Evolutionary conservation across 92 coral and sea anemone genomes (phyloP).

Genomic region (Epizoanthus scotinus): DNA sequence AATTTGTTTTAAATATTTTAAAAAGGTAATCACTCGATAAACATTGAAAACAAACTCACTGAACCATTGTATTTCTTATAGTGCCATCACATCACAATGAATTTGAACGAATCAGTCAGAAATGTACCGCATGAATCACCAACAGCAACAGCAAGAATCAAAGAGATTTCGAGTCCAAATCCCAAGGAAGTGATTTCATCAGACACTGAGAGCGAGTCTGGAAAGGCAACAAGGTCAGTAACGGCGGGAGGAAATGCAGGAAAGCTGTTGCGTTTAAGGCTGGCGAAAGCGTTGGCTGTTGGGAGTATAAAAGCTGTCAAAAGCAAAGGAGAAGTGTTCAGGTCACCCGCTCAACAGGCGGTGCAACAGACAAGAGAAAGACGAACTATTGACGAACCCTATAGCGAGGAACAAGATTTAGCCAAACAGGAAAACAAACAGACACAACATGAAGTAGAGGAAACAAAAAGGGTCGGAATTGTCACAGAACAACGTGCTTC

Average conservation of each 20-base stretch:
- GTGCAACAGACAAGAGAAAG: not conserved
- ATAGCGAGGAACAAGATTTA: not conserved
- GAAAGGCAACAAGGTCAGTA: constrained; percentile 1
- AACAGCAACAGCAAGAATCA: not conserved
- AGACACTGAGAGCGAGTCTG: not conserved
- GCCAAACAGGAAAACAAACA: not conserved
- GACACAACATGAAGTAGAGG: not conserved
- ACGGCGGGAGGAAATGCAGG: constrained; percentile 52
- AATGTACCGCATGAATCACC: not conserved
- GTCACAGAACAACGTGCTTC: not conserved
- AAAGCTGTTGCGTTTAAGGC: constrained; percentile 37
- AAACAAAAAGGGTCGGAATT: not conserved
- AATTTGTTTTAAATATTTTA: constrained; percentile 20
- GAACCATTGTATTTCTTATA: not conserved
- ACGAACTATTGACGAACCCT: not conserved
- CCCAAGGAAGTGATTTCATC: not conserved
- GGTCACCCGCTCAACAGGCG: not conserved
- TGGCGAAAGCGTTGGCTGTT: constrained; percentile 55
- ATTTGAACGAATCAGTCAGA: constrained; percentile 7
- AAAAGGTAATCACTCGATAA: constrained; percentile 9
- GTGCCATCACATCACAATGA: constrained; percentile 1
- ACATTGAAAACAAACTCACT: constrained; percentile 9
- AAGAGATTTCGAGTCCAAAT: not conserved
- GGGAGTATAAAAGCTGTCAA: not conserved
- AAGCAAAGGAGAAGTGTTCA: not conserved